Base-by-base conservation (phyloP, 2,888 invertebrate species). In the Mythimna lalbum region DNA sequence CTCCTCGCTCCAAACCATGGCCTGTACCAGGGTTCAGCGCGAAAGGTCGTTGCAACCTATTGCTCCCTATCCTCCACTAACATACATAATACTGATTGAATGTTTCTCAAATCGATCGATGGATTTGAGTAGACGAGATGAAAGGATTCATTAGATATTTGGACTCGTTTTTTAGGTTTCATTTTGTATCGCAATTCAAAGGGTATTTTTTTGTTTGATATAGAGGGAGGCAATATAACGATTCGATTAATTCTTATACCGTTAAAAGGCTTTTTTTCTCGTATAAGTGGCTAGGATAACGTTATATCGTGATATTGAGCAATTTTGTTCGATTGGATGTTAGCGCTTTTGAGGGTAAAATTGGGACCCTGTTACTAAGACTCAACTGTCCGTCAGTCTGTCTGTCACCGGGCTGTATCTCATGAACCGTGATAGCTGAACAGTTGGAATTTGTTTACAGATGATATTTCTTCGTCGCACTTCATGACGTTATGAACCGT, bases 101-200 rank as follows among this genome's bases (percentile, higher is more conserved):
- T 33, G 43, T 27, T 53, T 21, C n/a, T 52, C 52, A 36, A 70
- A 62, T 21, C 53, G 39, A 63, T 53, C 50, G 50, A 64, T 52
- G 33, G 23, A 65, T 65, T 64, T 64, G 19, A 50, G 53, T 60
- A 57, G 17, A 55, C 12, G 7, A 81, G 47, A 76, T 63, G 63
- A 83, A 83, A 73, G 66, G 73, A 59, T 71, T 55, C 31, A 9
- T 23, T 10, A 63, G 19, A 63, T 67, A 61, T 78, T 68, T 68
- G 49, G 14, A 57, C 36, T 39, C 36, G 63, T 52, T 81, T 82
- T 71, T 76, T 55, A 17, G 56, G 23, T 71, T 69, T 50, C 14
- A 81, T 70, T 76, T 63, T 64, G 70, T 76, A 60, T 71, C 59
- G 7, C 27, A 67, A 73, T 81, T 73, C 70, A 67, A 69, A 69